Conservation (phyloP, 2,888 invertebrate genomes). For the Zaprionus lineosus region DNA sequence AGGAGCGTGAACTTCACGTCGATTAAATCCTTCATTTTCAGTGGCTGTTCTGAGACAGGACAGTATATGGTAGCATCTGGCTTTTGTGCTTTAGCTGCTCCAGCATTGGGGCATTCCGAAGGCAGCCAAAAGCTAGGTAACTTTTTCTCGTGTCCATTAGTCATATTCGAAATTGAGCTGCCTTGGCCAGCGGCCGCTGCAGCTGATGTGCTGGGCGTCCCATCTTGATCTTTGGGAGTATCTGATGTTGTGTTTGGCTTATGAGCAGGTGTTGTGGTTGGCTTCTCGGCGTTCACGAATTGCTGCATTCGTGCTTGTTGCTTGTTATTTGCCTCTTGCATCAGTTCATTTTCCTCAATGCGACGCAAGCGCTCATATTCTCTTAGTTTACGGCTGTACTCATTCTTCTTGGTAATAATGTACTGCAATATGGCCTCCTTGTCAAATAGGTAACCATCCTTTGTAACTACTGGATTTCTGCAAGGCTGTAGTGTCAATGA, state of each 20-base stretch:
- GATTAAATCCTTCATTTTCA: slow-evolving; percentile 96
- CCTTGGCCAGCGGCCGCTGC: slow-evolving; percentile 24
- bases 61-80: slow-evolving; percentile 88
- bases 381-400: slow-evolving; percentile 93
- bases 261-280: slow-evolving; percentile 65
- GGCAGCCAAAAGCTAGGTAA: slow-evolving; percentile 99
- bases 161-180: slow-evolving; percentile 87
- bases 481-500: slow-evolving; percentile 98
- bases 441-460: slow-evolving; percentile 97
- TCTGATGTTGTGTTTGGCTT: slow-evolving; percentile 44
- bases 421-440: slow-evolving; percentile 98
- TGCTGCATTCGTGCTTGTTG: slow-evolving; percentile 88
- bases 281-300: slow-evolving; percentile 92
- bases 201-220: slow-evolving; percentile 48
- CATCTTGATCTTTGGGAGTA: slow-evolving; percentile 21
- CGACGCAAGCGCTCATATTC: slow-evolving; percentile 95
- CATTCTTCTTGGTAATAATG: slow-evolving; percentile 96
- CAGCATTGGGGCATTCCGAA: slow-evolving; percentile 94
- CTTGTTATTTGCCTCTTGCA: slow-evolving; percentile 83
- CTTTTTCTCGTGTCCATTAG: slow-evolving; percentile 89
- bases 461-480: slow-evolving; percentile 93
- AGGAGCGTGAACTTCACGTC: slow-evolving; percentile 96
- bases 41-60: slow-evolving; percentile 91
- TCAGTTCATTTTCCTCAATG: slow-evolving; percentile 88
- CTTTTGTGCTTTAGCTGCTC: slow-evolving; percentile 87